Evolutionary conservation across 2,888 invertebrate genomes (phyloP).

Genomic region (Lasioglossum oenotherae): DNA sequence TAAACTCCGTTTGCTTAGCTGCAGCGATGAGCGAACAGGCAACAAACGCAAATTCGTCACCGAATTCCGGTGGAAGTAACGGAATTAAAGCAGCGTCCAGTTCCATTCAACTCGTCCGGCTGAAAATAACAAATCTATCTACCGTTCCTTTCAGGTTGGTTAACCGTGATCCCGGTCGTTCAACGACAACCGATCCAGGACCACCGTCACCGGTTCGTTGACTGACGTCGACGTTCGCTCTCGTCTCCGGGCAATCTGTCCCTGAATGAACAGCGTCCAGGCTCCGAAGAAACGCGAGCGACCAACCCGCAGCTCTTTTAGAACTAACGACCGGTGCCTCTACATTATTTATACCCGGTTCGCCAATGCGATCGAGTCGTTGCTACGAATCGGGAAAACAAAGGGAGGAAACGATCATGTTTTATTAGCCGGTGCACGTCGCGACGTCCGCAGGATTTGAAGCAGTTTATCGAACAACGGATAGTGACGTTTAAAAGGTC

Average conservation of each 20-base stretch:
- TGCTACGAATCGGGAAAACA: constrained; percentile 68
- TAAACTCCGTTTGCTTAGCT: neutral
- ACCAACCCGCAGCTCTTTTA: constrained; percentile 64
- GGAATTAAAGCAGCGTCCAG: neutral
- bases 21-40: neutral
- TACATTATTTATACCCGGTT: constrained; percentile 71
- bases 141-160: constrained; percentile 24
- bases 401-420: constrained; percentile 60
- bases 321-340: constrained; percentile 70
- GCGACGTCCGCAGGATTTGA: constrained; percentile 19
- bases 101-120: constrained; percentile 4
- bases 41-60: neutral
- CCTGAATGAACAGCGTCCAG: constrained; percentile 59
- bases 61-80: neutral
- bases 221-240: constrained; percentile 39
- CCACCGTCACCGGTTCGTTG: constrained; percentile 48
- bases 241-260: constrained; percentile 65
- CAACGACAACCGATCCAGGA: constrained; percentile 46
- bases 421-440: constrained; percentile 55
- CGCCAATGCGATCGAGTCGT: constrained; percentile 55
- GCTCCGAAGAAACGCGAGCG: constrained; percentile 51
- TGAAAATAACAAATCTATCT: constrained; percentile 39
- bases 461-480: constrained; percentile 34
- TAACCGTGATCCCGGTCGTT: constrained; percentile 52
- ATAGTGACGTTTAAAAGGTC: constrained; percentile 37